Percentiles rank a stretch among this genome's conserved stretches.
Evolutionary conservation across 2,797 vertebrate genomes (phyloP).

Genomic region (Lemur catta): DNA sequence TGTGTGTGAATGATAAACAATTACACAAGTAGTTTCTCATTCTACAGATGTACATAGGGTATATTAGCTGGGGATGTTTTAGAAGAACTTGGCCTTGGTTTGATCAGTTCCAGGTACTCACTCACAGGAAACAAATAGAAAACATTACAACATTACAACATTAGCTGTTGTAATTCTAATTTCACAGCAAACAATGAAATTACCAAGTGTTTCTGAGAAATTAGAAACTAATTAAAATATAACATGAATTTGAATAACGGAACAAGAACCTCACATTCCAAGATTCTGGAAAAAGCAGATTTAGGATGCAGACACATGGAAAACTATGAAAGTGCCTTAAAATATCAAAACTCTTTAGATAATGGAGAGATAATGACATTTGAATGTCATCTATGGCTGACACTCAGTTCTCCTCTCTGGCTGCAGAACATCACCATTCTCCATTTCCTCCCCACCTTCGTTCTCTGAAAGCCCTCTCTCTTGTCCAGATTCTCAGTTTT

Average conservation of each 20-base stretch:
- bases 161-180: background rate
- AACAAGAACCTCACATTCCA: background rate
- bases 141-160: background rate
- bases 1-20: background rate
- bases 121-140: background rate
- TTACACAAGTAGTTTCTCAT: background rate
- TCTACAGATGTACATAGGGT: background rate
- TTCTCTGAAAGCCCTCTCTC: background rate
- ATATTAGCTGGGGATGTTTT: background rate
- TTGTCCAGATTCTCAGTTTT: background rate
- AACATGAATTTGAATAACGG: background rate
- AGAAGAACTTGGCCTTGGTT: background rate
- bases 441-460: background rate
- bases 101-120: background rate
- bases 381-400: background rate
- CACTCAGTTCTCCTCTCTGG: background rate
- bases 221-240: background rate
- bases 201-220: background rate
- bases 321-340: background rate
- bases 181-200: constrained; percentile 30
- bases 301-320: background rate
- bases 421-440: background rate
- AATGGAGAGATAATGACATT: background rate
- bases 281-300: background rate
- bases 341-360: background rate